These are phyloP conservation scores for Ginglymostoma cirratum DNA, from an alignment of 2,113 vertebrate genomes.

Conservation along the genomic window DNA sequence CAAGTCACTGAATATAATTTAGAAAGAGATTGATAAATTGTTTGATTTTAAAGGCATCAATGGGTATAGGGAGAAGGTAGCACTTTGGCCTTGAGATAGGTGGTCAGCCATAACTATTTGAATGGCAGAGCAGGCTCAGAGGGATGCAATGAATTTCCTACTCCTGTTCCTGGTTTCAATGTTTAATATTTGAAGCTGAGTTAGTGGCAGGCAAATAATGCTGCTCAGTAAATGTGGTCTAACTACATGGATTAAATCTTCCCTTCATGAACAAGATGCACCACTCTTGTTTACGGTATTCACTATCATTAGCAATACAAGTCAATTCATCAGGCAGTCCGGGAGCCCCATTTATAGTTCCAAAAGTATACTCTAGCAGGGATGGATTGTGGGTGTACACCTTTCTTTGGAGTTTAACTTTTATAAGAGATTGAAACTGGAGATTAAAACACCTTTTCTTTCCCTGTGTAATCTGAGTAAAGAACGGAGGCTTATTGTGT, in stretches of 20 bases:
- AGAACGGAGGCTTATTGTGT: neutral
- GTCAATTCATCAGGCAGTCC: neutral
- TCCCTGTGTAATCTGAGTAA: neutral
- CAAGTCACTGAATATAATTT: no score
- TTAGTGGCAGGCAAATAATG: neutral
- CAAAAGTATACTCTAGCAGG: neutral
- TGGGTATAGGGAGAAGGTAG: no score
- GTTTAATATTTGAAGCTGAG: neutral
- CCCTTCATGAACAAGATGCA: neutral
- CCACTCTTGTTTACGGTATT: neutral
- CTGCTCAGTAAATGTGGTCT: neutral
- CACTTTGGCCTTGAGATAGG: no score
- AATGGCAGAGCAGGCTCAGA: no score
- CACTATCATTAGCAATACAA: neutral
- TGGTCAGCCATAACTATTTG: no score
- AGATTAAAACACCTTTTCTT: neutral
- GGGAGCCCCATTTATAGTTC: neutral
- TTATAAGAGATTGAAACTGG: neutral
- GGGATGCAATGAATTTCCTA: no score
- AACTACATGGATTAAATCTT: neutral
- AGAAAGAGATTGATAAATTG: no score
- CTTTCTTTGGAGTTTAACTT: neutral
- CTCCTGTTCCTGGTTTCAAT: no score
- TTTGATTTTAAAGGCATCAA: no score
- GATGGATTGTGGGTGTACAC: neutral